Conservation (phyloP, 2,113 vertebrate species). For the Antennarius striatus region DNA sequence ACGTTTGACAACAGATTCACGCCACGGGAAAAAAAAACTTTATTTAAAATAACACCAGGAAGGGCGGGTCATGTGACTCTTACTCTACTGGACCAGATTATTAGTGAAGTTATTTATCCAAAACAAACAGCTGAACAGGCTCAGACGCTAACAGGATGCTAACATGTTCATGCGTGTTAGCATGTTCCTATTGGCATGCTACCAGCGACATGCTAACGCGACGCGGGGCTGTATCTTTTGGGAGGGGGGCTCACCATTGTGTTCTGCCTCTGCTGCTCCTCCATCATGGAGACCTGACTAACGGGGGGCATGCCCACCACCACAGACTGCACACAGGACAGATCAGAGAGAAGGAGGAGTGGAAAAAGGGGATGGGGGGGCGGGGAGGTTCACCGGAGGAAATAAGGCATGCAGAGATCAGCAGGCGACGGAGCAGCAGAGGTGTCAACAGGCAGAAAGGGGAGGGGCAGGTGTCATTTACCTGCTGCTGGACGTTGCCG, state of each 20-base stretch:
- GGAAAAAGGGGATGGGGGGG: background rate
- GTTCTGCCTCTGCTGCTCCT: conserved; percentile 88
- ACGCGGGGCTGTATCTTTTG: conserved; percentile 1
- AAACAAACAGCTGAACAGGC: too few relatives aligned
- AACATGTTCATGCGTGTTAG: conserved; percentile 25
- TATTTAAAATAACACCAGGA: too few relatives aligned
- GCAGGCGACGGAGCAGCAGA: conserved; percentile 14
- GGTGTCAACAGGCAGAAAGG: conserved; percentile 20
- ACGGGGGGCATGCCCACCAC: conserved; percentile 81
- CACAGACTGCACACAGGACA: conserved; percentile 77
- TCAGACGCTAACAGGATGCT: background rate
- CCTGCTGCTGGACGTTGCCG: conserved; percentile 83
- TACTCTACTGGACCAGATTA: too few relatives aligned
- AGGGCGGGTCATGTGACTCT: too few relatives aligned
- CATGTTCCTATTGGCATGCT: conserved; percentile 21
- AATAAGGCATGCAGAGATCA: conserved; percentile 66
- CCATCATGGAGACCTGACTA: conserved; percentile 87
- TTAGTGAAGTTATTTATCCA: too few relatives aligned
- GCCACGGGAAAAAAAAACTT: too few relatives aligned
- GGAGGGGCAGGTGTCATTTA: conserved; percentile 49
- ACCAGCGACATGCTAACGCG: background rate
- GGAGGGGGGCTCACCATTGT: conserved; percentile 82
- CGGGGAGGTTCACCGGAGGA: conserved; percentile 18
- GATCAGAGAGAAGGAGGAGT: conserved; percentile 24
- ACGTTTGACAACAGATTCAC: background rate